Evolutionary conservation across 1,140 invertebrate species (phyloP), one percentile per base, ranked within the genome.

Genomic region (Berghia stephanieae): DNA sequence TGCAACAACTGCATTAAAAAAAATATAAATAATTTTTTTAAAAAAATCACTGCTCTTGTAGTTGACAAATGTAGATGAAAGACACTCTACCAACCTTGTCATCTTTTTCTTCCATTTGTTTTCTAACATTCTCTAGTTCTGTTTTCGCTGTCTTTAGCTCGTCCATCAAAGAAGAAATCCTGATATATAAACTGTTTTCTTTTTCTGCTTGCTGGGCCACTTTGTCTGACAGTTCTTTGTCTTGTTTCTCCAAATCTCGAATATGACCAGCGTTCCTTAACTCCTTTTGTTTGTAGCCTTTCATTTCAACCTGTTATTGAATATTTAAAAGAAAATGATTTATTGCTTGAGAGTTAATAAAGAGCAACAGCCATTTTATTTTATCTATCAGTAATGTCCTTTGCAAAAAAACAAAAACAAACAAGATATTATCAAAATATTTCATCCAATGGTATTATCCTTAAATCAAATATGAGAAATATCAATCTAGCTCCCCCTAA

Each of bases 181-280:
- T 76, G 3, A 80, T 52, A 68, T 80, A 80, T 18, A 80, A 66
- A 21, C 70, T 43, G 46, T 80, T 80, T 44, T 80, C 79, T 21
- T 80, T 77, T n/a, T 80, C 79, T 38, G 44, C 79, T 57, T 80
- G 79, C 55, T 74, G 76, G 43, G 70, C 52, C 5, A 82, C 78
- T 60, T 79, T 82, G 52, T 83, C 80, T 3, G 72, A 69, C 52
- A 79, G 55, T 69, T 82, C 80, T 21, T 79, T 80, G 69, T 84
- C 81, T 57, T 78, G 78, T 78, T 80, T 78, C 66, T 84, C 83
- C n/a, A 84, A 66, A 72, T 82, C 83, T 68, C 81, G 68, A 8
- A 84, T 80, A 43, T 81, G 77, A 16, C 74, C 79, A 38, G 75
- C 75, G 27, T 63, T 66, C 57, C 78, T 80, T 40, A 72, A 49